Evolutionary conservation across 2,888 invertebrate genomes (phyloP).

Genomic region (Luperina testacea): DNA sequence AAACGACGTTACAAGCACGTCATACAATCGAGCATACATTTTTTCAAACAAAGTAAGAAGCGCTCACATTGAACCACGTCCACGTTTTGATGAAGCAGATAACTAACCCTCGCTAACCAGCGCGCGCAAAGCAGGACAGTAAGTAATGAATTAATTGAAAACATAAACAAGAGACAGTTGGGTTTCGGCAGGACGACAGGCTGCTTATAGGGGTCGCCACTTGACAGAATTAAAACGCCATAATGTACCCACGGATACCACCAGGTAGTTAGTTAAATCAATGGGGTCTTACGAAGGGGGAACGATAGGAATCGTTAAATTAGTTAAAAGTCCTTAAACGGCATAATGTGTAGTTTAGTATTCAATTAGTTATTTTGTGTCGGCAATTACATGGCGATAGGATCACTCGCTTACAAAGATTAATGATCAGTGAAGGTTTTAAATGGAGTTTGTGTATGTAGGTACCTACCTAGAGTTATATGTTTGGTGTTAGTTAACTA

Average conservation of each 20-base stretch:
- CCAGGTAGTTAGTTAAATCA: constrained; percentile 63
- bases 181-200: constrained; percentile 34
- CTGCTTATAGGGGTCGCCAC: constrained; percentile 73
- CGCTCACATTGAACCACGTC: constrained; percentile 11
- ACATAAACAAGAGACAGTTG: constrained; percentile 65
- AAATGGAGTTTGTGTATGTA: not conserved
- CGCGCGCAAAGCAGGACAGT: constrained; percentile 40
- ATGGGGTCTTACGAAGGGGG: constrained; percentile 35
- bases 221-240: constrained; percentile 79
- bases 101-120: constrained; percentile 44
- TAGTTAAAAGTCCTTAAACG: constrained; percentile 45
- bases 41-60: not conserved
- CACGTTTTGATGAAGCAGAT: constrained; percentile 42
- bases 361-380: constrained; percentile 54
- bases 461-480: not conserved
- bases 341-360: constrained; percentile 56
- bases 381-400: constrained; percentile 36
- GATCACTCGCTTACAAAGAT: constrained; percentile 34
- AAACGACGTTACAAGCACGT: not conserved
- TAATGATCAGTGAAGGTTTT: constrained; percentile 17
- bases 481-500: not conserved
- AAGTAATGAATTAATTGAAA: constrained; percentile 64
- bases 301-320: constrained; percentile 52
- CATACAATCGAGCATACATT: not conserved
- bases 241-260: constrained; percentile 65